Conservation (phyloP, 2,888 invertebrate genomes). For the Eristalinus sepulchralis region DNA sequence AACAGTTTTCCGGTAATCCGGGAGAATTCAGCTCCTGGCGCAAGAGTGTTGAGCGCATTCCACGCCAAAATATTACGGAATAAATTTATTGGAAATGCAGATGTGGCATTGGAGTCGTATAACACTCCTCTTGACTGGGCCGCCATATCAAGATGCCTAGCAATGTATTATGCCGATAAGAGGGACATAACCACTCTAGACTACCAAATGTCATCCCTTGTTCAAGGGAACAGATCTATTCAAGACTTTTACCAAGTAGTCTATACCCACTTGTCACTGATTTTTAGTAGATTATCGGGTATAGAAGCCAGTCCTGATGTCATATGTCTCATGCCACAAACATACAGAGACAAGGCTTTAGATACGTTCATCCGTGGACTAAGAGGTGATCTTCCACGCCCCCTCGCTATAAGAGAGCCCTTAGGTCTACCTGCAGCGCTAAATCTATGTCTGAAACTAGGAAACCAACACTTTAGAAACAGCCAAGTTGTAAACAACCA, state of each 20-base stretch:
- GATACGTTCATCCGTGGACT: slow-evolving; percentile 47
- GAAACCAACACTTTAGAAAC: background rate
- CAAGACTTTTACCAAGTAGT: no score
- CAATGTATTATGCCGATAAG: slow-evolving; percentile 52
- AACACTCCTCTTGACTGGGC: slow-evolving; percentile 20
- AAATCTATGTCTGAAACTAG: slow-evolving; percentile 8
- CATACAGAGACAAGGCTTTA: slow-evolving; percentile 40
- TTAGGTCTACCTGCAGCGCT: background rate
- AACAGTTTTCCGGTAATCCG: no score
- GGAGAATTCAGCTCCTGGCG: no score
- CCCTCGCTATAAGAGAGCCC: slow-evolving; percentile 24
- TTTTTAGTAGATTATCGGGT: slow-evolving; percentile 16
- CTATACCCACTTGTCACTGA: slow-evolving; percentile 12
- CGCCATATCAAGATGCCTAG: no score
- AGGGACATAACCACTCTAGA: slow-evolving; percentile 48
- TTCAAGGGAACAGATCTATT: no score
- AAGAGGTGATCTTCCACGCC: slow-evolving; percentile 22
- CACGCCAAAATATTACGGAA: no score
- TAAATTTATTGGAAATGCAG: no score
- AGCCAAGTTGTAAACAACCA: no score
- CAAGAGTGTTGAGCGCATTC: no score
- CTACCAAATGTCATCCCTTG: slow-evolving; percentile 20
- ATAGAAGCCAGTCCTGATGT: slow-evolving; percentile 32
- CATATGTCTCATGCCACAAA: slow-evolving; percentile 37
- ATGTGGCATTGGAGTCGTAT: no score